A percentile compares a stretch with the other conserved stretches of the same genome.
phyloP scores from a whole-genome alignment of 2,797 vertebrate genomes.

The Arctocebus calabarensis region DNA sequence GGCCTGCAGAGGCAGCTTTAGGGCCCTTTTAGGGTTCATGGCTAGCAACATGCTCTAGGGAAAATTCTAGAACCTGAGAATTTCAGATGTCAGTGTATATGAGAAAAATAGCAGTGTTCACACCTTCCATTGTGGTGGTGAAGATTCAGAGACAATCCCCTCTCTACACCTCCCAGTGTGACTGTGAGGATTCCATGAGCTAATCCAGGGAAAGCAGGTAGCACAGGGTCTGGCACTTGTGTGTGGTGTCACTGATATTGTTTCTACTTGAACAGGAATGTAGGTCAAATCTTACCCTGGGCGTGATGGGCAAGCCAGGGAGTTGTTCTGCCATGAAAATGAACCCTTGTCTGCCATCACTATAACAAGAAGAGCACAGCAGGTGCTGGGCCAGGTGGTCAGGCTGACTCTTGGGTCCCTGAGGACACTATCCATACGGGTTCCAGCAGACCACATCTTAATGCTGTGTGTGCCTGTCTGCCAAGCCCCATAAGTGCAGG shows the following conservation, averaged over 20 bases:
- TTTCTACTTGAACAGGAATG: not conserved
- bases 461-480: too few relatives aligned
- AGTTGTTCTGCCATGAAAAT: not conserved
- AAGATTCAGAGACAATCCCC: not conserved
- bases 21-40: too few relatives aligned
- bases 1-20: not conserved
- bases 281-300: not conserved
- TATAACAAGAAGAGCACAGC: not conserved
- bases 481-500: not conserved
- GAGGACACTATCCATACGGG: rapidly evolving
- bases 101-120: not conserved
- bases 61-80: not conserved
- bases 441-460: not conserved
- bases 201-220: not conserved
- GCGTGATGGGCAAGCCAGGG: not conserved
- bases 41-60: not conserved
- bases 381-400: too few relatives aligned
- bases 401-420: not conserved
- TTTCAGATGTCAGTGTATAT: not conserved
- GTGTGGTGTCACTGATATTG: too few relatives aligned
- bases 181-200: not conserved
- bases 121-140: too few relatives aligned
- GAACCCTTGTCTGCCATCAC: not conserved
- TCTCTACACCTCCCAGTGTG: not conserved
- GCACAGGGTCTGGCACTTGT: too few relatives aligned